These are phyloP conservation scores for Diplazon laetatorius DNA, from an alignment of 2,888 invertebrate species.

Conservation along the genomic window DNA sequence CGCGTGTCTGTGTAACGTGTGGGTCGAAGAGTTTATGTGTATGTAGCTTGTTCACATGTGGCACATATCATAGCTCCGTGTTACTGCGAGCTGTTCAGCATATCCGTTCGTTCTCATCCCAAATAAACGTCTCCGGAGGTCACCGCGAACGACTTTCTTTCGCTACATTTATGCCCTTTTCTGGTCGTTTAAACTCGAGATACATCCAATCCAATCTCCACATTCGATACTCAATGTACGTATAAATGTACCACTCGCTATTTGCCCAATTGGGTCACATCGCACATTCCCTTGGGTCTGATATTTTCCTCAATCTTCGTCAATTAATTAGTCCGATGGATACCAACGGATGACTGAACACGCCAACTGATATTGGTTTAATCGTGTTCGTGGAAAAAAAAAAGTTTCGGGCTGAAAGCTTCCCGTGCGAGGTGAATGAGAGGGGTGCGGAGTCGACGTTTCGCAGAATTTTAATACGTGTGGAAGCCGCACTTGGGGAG, in stretches of 20 bases:
- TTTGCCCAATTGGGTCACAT: slow-evolving; percentile 5
- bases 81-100: slow-evolving; percentile 17
- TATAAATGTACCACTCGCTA: slow-evolving; percentile 4
- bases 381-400: slow-evolving; percentile 52
- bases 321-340: slow-evolving; percentile 58
- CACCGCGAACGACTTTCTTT: slow-evolving; percentile 49
- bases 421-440: too few relatives aligned
- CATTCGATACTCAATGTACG: neutral
- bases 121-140: neutral
- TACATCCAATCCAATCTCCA: slow-evolving; percentile 18
- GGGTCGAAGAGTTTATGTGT: neutral
- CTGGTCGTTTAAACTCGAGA: slow-evolving; percentile 45
- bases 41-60: slow-evolving; percentile 36
- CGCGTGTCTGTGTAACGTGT: slow-evolving; percentile 6
- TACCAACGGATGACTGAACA: slow-evolving; percentile 42
- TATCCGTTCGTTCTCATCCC: slow-evolving; percentile 11
- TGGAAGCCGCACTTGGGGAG: neutral
- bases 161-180: slow-evolving; percentile 65
- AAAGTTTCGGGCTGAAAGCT: slow-evolving; percentile 41
- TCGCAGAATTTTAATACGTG: neutral
- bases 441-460: slow-evolving; percentile 13
- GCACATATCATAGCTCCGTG: slow-evolving; percentile 17
- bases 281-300: neutral
- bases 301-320: slow-evolving; percentile 32
- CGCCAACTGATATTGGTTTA: slow-evolving; percentile 30